Evolutionary conservation across 2,113 vertebrate genomes (phyloP).

Genomic region (Lota lota): DNA sequence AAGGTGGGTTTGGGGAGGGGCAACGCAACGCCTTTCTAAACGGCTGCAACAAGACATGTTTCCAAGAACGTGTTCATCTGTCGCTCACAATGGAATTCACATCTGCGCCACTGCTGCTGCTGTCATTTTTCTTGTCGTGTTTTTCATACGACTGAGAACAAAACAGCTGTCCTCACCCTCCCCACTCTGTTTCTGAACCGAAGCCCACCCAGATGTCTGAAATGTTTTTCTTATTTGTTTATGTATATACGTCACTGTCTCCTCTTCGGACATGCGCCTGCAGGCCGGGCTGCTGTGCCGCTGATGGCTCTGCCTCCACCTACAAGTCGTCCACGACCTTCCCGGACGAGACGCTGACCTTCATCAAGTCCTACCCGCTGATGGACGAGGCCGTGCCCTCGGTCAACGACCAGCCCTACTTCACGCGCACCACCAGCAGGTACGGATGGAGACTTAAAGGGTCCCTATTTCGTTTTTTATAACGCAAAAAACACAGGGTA

Average conservation of each 20-base stretch:
- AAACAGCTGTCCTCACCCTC: constrained; percentile 39
- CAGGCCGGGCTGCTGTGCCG: constrained; percentile 90
- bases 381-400: constrained; percentile 85
- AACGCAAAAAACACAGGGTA: not conserved
- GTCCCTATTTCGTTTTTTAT: not conserved
- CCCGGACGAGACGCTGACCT: constrained; percentile 86
- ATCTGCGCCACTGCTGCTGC: constrained; percentile 25
- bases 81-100: constrained; percentile 4
- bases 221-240: no score
- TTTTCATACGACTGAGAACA: constrained; percentile 7
- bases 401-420: constrained; percentile 80
- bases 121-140: constrained; percentile 35
- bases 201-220: not conserved
- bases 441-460: constrained; percentile 26
- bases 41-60: not conserved
- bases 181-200: constrained; percentile 29
- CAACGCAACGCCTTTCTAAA: constrained; percentile 23
- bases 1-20: constrained; percentile 28
- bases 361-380: constrained; percentile 93
- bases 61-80: constrained; percentile 15
- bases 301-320: constrained; percentile 72
- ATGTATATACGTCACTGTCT: no score
- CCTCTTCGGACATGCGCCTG: not conserved
- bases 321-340: constrained; percentile 83
- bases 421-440: constrained; percentile 87